Percentiles rank a stretch among this genome's conserved stretches.
phyloP scores from a whole-genome alignment of 1,140 invertebrate genomes.

The Tigriopus japonicus region DNA sequence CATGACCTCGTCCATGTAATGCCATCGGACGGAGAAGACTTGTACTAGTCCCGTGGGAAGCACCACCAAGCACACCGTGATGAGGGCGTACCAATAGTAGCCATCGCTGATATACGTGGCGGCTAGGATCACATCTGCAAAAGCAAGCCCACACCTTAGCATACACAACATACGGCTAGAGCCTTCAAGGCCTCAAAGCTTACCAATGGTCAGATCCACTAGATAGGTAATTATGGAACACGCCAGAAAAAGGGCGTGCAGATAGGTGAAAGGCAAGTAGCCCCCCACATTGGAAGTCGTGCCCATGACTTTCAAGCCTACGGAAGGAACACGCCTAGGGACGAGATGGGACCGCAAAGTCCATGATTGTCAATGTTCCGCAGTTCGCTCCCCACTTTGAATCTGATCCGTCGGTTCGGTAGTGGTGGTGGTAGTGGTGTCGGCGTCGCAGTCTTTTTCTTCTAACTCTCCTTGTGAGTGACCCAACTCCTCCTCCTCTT shows the following conservation, averaged over 20 bases:
- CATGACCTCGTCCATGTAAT: conserved; percentile 24
- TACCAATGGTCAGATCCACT: conserved; percentile 5
- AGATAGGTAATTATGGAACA: conserved; percentile 6
- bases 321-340: too few species aligned
- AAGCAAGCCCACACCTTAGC: not conserved
- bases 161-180: not conserved
- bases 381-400: too few species aligned
- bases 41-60: conserved; percentile 27
- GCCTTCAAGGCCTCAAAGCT: too few species aligned
- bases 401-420: too few species aligned
- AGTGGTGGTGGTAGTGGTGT: too few species aligned
- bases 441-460: too few species aligned
- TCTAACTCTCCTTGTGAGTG: too few species aligned
- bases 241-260: not conserved
- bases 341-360: too few species aligned
- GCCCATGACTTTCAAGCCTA: too few species aligned
- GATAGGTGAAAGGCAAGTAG: not conserved
- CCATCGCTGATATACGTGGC: conserved; percentile 26
- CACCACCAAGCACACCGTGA: conserved; percentile 25
- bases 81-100: conserved; percentile 26
- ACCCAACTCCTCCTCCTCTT: too few species aligned
- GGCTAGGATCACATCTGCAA: conserved; percentile 26
- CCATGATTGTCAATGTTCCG: too few species aligned
- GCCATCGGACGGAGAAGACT: conserved; percentile 29
- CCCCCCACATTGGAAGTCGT: too few species aligned